A percentile compares a stretch with the other conserved stretches of the same genome.
These are phyloP conservation scores for Trachelipus rathkii DNA, from an alignment of 1,140 invertebrate genomes.

Conservation along the genomic window DNA sequence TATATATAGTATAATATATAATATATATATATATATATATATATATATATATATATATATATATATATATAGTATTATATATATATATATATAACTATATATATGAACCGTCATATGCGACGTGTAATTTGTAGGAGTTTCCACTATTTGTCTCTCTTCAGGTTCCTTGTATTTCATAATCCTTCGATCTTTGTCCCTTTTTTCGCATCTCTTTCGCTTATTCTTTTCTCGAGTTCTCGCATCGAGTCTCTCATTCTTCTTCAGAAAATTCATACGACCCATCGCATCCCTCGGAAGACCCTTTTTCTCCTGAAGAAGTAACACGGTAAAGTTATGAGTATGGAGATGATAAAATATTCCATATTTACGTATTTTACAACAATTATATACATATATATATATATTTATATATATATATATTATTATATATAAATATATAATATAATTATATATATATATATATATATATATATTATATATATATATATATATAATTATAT, in stretches of 20 bases:
- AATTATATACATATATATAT: neutral
- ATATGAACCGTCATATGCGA: neutral
- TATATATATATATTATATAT: neutral
- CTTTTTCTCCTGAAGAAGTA: neutral
- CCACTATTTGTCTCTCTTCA: neutral
- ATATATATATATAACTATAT: too few relatives aligned
- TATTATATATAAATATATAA: neutral
- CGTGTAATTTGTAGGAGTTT: neutral
- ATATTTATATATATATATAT: conserved; percentile 11
- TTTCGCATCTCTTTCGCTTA: neutral
- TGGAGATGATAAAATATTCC: neutral
- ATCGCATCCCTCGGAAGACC: neutral
- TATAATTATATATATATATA: neutral
- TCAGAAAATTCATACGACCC: neutral
- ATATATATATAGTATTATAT: too few relatives aligned
- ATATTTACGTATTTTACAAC: too few relatives aligned
- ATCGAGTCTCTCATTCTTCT: neutral
- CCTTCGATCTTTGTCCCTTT: neutral
- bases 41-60: too few relatives aligned
- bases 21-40: too few relatives aligned
- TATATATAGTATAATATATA: too few relatives aligned
- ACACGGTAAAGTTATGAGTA: neutral
- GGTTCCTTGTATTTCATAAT: neutral
- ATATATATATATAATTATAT: neutral
- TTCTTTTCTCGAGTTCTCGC: neutral